Conservation (phyloP, 2,113 vertebrate genomes). For the Ochotona princeps region DNA sequence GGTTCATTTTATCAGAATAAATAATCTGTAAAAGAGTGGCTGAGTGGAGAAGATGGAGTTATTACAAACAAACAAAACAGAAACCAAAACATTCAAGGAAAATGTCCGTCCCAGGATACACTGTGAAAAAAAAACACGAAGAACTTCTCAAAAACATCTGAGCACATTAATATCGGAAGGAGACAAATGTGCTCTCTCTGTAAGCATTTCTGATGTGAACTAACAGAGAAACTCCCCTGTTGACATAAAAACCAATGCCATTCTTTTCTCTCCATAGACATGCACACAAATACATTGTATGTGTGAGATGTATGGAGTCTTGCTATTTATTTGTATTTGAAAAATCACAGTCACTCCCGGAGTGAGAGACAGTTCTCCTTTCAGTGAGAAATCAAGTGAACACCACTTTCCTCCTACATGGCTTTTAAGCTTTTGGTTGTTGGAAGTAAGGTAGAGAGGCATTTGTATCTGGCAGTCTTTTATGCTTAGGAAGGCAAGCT, state of each 20-base stretch:
- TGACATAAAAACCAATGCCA: background rate
- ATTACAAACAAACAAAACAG: background rate
- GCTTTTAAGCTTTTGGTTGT: conserved; percentile 75
- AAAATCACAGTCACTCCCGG: conserved; percentile 35
- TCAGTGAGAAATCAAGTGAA: conserved; percentile 49
- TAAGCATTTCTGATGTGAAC: background rate
- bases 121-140: background rate
- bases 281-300: background rate
- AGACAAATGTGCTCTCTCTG: background rate
- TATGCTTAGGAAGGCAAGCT: conserved; percentile 83
- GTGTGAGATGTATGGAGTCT: background rate
- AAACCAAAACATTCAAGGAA: background rate
- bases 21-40: background rate
- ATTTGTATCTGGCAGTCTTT: conserved; percentile 86
- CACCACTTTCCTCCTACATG: background rate
- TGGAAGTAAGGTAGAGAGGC: conserved; percentile 64
- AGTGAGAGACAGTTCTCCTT: conserved; percentile 65
- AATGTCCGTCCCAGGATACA: background rate
- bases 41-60: background rate
- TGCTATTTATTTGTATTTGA: conserved; percentile 61
- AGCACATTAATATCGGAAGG: background rate
- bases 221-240: background rate
- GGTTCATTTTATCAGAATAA: conserved; percentile 51
- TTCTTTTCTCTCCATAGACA: background rate
- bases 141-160: background rate